Evolutionary conservation across 2,113 vertebrate species (phyloP).

Genomic region (Meles meles): DNA sequence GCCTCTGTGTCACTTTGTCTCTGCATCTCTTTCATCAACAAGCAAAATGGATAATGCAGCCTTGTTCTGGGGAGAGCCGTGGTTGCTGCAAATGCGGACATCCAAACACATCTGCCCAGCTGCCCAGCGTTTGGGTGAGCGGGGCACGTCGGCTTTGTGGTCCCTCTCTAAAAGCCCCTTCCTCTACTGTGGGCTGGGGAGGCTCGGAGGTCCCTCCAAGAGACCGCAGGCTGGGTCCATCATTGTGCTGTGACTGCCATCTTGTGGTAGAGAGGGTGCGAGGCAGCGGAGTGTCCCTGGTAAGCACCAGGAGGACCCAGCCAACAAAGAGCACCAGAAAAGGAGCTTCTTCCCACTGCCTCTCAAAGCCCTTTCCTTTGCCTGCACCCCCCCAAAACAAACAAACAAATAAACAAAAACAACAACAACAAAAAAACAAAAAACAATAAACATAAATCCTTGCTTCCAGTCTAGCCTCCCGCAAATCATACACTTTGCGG

Average conservation of each 20-base stretch:
- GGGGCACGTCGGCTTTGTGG: background rate
- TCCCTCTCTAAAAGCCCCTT: background rate
- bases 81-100: background rate
- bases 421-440: no score
- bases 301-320: background rate
- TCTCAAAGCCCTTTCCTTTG: slow-evolving; percentile 1
- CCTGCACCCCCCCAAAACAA: background rate
- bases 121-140: background rate
- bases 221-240: background rate
- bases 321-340: background rate
- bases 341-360: background rate
- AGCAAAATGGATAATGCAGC: background rate
- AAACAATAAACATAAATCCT: background rate
- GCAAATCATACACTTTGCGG: background rate
- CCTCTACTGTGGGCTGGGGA: background rate
- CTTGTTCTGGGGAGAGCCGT: background rate
- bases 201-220: background rate
- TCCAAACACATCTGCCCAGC: background rate
- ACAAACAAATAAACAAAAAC: no score
- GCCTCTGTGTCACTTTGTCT: background rate
- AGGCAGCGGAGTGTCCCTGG: fast-evolving
- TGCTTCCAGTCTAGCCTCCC: background rate
- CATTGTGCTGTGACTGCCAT: slow-evolving; percentile 77
- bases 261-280: slow-evolving; percentile 71
- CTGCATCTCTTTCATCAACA: background rate